Evolutionary conservation across 1,140 invertebrate species (phyloP).

Genomic region (Homarus americanus): DNA sequence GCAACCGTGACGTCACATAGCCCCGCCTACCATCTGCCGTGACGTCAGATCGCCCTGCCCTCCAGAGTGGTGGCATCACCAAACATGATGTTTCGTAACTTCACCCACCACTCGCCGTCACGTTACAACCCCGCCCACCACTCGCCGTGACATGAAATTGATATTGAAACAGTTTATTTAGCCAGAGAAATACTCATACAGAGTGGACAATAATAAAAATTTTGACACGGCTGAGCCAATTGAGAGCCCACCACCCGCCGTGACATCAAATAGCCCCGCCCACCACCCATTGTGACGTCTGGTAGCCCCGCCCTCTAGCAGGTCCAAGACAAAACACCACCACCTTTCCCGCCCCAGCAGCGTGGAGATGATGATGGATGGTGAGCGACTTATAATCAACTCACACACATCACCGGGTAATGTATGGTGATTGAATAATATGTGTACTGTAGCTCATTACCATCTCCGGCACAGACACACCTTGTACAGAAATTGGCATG

Average conservation of each 20-base stretch:
- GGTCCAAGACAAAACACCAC: neutral
- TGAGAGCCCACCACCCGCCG: neutral
- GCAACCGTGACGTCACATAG: neutral
- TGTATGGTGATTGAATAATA: slow-evolving; percentile 21
- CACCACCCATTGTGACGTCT: neutral
- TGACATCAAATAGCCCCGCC: neutral
- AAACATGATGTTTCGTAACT: neutral
- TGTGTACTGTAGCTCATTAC: slow-evolving; percentile 46
- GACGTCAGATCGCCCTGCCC: neutral
- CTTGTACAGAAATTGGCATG: neutral
- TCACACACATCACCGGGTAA: slow-evolving; percentile 22
- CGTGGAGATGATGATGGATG: neutral
- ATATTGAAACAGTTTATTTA: too few species aligned
- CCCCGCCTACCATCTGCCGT: neutral
- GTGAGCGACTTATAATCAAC: slow-evolving; percentile 24
- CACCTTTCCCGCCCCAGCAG: neutral
- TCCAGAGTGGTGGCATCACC: too few species aligned
- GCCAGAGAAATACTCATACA: too few species aligned
- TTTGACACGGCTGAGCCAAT: too few species aligned
- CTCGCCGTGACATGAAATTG: too few species aligned
- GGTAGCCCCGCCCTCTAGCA: neutral
- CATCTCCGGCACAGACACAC: neutral
- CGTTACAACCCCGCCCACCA: too few species aligned
- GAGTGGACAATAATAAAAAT: too few species aligned
- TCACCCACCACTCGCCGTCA: neutral